Conservation (phyloP, 1,140 invertebrate genomes). For the Cydia fagiglandana region DNA sequence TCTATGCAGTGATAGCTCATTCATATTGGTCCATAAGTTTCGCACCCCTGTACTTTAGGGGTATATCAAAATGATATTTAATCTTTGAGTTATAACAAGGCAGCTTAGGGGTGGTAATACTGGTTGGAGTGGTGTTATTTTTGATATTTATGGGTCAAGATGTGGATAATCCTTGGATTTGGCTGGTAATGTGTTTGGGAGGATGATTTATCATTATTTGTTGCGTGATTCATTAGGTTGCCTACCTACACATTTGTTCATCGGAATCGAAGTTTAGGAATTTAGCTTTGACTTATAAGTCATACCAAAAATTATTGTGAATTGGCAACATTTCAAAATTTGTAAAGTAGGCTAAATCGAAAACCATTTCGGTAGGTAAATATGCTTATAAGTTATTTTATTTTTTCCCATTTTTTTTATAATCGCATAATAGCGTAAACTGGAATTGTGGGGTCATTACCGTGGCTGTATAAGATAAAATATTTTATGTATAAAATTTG, state of each 20-base stretch:
- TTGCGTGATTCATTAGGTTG: not conserved
- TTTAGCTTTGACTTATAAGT: too few species aligned
- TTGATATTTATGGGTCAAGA: constrained; percentile 35
- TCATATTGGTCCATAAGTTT: constrained; percentile 24
- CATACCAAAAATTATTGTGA: too few species aligned
- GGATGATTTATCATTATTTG: constrained; percentile 20
- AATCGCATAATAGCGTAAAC: too few species aligned
- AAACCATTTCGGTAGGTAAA: too few species aligned
- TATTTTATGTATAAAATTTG: too few species aligned
- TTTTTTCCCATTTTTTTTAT: too few species aligned
- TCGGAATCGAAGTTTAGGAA: not conserved
- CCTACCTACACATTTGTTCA: not conserved
- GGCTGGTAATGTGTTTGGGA: constrained; percentile 36
- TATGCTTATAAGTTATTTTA: too few species aligned
- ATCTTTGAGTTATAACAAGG: constrained; percentile 71
- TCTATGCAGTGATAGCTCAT: constrained; percentile 11
- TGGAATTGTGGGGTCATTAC: too few species aligned
- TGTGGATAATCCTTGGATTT: constrained; percentile 35
- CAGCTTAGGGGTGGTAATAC: constrained; percentile 64
- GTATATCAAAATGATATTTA: constrained; percentile 56
- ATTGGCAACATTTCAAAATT: too few species aligned
- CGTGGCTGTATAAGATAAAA: too few species aligned
- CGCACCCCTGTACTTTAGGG: constrained; percentile 50
- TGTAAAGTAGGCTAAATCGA: too few species aligned
- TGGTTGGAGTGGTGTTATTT: constrained; percentile 33